Percentiles rank a stretch among this genome's conserved stretches.
phyloP scores from a whole-genome alignment of 2,113 vertebrate genomes.

The Orcinus orca region DNA sequence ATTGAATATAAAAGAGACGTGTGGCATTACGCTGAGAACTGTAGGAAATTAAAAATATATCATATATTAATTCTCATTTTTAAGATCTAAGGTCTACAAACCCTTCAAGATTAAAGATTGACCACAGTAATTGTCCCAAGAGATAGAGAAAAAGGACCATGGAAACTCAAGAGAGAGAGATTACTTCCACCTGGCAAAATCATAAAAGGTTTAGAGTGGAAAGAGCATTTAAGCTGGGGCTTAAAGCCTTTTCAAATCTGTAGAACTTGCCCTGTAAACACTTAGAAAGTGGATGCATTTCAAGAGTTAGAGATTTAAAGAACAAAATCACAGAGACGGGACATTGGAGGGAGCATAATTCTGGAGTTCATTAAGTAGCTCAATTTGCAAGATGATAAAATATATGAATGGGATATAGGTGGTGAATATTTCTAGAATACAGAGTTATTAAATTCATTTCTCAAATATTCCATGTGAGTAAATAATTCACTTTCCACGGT shows the following conservation, averaged over 20 bases:
- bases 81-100: neutral
- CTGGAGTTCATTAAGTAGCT: neutral
- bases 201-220: neutral
- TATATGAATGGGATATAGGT: neutral
- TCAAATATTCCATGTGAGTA: neutral
- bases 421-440: neutral
- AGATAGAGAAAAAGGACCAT: neutral
- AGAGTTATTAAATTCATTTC: neutral
- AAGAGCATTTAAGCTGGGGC: neutral
- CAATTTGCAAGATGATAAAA: neutral
- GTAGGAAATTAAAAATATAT: neutral
- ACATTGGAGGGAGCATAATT: neutral
- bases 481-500: neutral
- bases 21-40: neutral
- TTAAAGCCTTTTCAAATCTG: neutral
- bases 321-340: neutral
- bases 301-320: neutral
- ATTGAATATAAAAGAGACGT: neutral
- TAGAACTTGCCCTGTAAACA: neutral
- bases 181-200: neutral
- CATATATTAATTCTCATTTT: neutral
- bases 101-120: neutral
- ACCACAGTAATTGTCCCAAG: neutral
- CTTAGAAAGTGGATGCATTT: neutral
- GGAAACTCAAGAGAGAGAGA: neutral